Percentiles rank a stretch among this genome's conserved stretches.
Conservation (phyloP, 2,113 vertebrate species). For the Excalfactoria chinensis region DNA sequence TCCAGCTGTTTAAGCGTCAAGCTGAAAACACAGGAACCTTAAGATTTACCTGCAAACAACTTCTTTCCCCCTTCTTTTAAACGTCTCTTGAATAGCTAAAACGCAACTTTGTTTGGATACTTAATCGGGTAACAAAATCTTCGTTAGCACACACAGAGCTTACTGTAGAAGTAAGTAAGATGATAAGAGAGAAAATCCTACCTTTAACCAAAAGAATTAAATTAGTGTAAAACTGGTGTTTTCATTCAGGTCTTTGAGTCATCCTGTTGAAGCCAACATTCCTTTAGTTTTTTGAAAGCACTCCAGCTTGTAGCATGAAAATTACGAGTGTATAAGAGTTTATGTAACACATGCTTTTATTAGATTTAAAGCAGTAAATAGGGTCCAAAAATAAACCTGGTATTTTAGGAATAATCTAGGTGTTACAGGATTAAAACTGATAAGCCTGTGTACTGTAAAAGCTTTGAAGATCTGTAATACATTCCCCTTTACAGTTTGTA, state of each 20-base stretch:
- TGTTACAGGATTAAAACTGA: constrained; percentile 37
- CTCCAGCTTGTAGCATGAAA: not conserved
- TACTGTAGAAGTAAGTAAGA: not conserved
- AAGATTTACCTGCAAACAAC: not conserved
- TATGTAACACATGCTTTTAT: not conserved
- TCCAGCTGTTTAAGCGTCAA: not conserved
- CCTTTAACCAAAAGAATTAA: not conserved
- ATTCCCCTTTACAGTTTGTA: not conserved
- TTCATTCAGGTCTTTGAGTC: not conserved
- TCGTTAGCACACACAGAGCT: not conserved
- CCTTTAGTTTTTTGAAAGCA: not conserved
- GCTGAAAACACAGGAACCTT: not conserved
- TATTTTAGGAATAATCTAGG: constrained; percentile 44
- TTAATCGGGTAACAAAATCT: not conserved
- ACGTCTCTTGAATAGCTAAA: not conserved
- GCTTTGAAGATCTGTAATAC: not conserved
- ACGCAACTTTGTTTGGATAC: not conserved
- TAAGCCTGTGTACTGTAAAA: not conserved
- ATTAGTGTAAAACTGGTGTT: not conserved
- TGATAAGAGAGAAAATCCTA: not conserved
- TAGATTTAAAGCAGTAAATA: constrained; percentile 15
- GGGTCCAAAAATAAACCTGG: not conserved
- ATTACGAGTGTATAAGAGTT: not conserved
- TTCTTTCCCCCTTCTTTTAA: not conserved
- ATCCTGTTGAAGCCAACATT: not conserved